A percentile compares a stretch with the other conserved stretches of the same genome.
Conservation (phyloP, 2,888 invertebrate genomes). For the Notodonta ziczac region DNA sequence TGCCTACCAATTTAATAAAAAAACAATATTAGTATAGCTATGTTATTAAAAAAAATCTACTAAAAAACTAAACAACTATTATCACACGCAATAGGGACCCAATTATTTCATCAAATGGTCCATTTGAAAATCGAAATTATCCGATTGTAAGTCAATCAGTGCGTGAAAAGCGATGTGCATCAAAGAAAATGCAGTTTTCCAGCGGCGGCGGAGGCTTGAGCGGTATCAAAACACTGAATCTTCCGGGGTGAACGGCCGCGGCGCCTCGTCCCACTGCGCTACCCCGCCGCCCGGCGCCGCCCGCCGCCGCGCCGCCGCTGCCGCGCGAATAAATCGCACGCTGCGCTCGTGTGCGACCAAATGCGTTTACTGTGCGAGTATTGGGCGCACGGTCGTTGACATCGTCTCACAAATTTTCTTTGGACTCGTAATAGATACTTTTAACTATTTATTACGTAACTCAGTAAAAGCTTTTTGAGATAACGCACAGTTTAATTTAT, state of each 20-base stretch:
- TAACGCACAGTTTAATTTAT: slow-evolving; percentile 7
- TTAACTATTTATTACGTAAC: slow-evolving; percentile 18
- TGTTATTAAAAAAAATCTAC: too few relatives aligned
- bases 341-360: slow-evolving; percentile 71
- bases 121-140: slow-evolving; percentile 54
- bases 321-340: slow-evolving; percentile 75
- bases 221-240: slow-evolving; percentile 84
- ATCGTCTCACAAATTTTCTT: slow-evolving; percentile 69
- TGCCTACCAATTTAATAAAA: too few relatives aligned
- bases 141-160: slow-evolving; percentile 71
- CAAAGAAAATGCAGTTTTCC: slow-evolving; percentile 83
- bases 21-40: too few relatives aligned
- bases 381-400: slow-evolving; percentile 81
- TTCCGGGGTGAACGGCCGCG: slow-evolving; percentile 82
- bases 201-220: slow-evolving; percentile 72
- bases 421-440: slow-evolving; percentile 24
- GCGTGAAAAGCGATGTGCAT: slow-evolving; percentile 80
- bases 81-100: neutral
- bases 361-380: slow-evolving; percentile 81
- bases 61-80: too few relatives aligned
- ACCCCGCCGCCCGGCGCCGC: slow-evolving; percentile 63
- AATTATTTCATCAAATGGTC: slow-evolving; percentile 11
- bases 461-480: slow-evolving; percentile 9
- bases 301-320: slow-evolving; percentile 47
- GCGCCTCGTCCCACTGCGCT: slow-evolving; percentile 59